Evolutionary conservation across 2,797 vertebrate species (phyloP).

Genomic region (Oryzias sinensis): DNA sequence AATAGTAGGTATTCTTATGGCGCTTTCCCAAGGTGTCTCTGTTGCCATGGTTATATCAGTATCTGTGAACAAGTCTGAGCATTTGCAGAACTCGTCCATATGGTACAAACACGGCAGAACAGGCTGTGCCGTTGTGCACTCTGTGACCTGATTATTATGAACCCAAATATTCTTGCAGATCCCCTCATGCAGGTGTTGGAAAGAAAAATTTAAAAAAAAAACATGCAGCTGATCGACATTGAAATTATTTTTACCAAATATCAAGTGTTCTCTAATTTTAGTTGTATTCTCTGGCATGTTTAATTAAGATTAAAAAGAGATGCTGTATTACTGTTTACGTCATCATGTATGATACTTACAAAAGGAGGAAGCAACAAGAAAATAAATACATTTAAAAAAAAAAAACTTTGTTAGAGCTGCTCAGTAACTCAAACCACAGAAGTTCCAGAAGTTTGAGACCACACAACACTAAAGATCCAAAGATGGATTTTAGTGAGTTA

Average conservation of each 20-base stretch:
- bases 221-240: too few species aligned
- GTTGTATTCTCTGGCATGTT: too few species aligned
- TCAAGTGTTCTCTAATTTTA: too few species aligned
- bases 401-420: background rate
- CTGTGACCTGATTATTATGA: conserved; percentile 20
- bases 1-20: conserved; percentile 54
- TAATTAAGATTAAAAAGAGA: too few species aligned
- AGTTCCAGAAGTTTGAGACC: too few species aligned
- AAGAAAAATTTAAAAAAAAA: background rate
- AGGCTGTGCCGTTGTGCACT: conserved; percentile 31
- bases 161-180: conserved; percentile 16
- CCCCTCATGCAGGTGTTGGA: conserved; percentile 12
- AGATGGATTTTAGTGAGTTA: too few species aligned
- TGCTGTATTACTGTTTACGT: conserved; percentile 11
- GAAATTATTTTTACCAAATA: too few species aligned
- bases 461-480: too few species aligned
- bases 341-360: conserved; percentile 13
- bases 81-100: conserved; percentile 48
- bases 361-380: conserved; percentile 24
- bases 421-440: too few species aligned
- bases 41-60: conserved; percentile 75
- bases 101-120: conserved; percentile 38
- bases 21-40: conserved; percentile 55
- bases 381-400: background rate
- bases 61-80: conserved; percentile 60